phyloP scores from a whole-genome alignment of 2,113 vertebrate genomes.

The Tenrec ecaudatus region DNA sequence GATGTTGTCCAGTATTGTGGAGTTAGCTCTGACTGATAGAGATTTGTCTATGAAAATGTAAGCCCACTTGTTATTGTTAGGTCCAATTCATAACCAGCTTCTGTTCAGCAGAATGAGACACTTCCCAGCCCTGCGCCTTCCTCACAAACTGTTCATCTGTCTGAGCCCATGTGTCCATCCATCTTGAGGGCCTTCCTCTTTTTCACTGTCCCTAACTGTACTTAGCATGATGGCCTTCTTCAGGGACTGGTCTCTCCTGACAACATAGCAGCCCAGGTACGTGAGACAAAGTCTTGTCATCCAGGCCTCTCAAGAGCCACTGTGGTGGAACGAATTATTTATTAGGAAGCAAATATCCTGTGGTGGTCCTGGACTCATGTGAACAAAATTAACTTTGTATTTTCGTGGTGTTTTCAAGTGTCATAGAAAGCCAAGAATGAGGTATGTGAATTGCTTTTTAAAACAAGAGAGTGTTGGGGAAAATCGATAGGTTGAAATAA shows the following conservation, averaged over 20 bases:
- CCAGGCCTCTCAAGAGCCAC: too few species aligned
- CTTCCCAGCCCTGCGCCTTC: too few species aligned
- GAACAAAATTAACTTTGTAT: background rate
- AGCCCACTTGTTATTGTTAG: background rate
- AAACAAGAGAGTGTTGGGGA: background rate
- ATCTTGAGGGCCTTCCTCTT: too few species aligned
- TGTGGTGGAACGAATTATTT: background rate
- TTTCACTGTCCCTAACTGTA: too few species aligned
- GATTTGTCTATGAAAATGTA: background rate
- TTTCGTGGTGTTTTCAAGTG: conserved; percentile 11
- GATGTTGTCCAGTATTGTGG: background rate
- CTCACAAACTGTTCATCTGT: too few species aligned
- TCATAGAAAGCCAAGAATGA: conserved; percentile 34
- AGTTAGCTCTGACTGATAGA: background rate
- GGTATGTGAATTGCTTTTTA: background rate
- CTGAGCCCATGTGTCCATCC: too few species aligned
- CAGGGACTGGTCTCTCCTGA: too few species aligned
- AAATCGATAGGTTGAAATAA: conserved; percentile 34
- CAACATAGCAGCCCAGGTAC: too few species aligned
- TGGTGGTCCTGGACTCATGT: background rate
- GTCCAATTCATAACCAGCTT: too few species aligned
- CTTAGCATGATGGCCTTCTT: too few species aligned
- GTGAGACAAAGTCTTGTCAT: too few species aligned
- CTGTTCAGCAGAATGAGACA: too few species aligned
- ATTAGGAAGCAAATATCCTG: background rate